Evolutionary conservation across 2,113 vertebrate genomes (phyloP), one percentile per base, ranked within the genome.

Genomic region (Bubo scandiacus): DNA sequence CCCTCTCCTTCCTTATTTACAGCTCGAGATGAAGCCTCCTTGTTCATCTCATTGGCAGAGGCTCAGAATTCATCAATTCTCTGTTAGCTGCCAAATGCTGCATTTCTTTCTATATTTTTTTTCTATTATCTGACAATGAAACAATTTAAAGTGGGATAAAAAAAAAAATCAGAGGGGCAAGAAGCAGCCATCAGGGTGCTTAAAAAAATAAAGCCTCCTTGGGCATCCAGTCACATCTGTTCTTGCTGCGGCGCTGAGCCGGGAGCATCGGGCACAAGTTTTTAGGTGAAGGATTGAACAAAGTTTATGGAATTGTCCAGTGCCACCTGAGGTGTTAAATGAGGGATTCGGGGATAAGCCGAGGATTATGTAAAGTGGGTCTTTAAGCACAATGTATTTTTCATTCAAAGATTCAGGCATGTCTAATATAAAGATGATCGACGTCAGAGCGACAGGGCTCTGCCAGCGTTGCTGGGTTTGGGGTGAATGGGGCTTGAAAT

Each of bases 291-390:
- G 68, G 70, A 92, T 89, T 73, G 74, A n/a, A 29, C 9, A 40
- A 51, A 66, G 38, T 78, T 92, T 71, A 51, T 61, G 55, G 82
- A 65, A 71, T 96, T 86, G 93, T 57, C 95, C 92, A 65, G 84
- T 85, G n/a, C 57, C 27, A 18, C 86, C 79, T 22, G 52, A 78
- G 61, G 75, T 72, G 65, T 88, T 95, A 79, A 92, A 94, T 47
- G 75, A 88, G 75, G 49, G 93, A 88, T 90, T 95, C 23, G 6
- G 81, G 87, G 85, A 84, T 92, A 95, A 97, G 13, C 13, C 14
- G 11, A 58, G 85, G 93, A 92, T 94, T 91, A 91, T 40, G 63
- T 43, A 86, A 90, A 93, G 72, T 29, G 26, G 72, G 27, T 70
- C 82, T 86, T 90, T 72, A 65, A 84, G 82, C 65, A 72, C 80